These are phyloP conservation scores for Baronia brevicornis DNA, from an alignment of 2,888 invertebrate species.

Conservation along the genomic window DNA sequence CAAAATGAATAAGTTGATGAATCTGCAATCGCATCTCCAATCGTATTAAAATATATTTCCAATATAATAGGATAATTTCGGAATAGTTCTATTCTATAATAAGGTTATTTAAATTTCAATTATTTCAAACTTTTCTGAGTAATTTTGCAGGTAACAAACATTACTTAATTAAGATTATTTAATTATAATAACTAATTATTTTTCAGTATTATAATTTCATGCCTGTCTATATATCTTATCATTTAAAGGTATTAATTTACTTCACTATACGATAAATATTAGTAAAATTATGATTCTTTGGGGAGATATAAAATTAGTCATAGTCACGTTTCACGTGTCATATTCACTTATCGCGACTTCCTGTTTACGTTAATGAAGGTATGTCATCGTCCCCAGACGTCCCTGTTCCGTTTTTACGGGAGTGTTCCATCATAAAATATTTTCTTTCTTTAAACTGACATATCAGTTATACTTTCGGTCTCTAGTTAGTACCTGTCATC, in stretches of 20 bases:
- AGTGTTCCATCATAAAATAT: conserved; percentile 36
- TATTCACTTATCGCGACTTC: conserved; percentile 14
- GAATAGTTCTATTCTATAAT: too few species aligned
- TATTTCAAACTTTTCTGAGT: too few species aligned
- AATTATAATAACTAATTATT: too few species aligned
- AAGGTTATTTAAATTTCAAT: too few species aligned
- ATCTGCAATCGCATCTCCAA: too few species aligned
- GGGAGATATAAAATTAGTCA: conserved; percentile 4
- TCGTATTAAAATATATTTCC: too few species aligned
- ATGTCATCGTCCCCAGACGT: conserved; percentile 10
- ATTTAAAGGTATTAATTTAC: background rate
- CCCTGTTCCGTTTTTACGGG: conserved; percentile 25
- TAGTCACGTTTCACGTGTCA: conserved; percentile 15
- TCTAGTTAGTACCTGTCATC: background rate
- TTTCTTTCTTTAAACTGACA: conserved; percentile 17
- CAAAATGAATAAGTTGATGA: too few species aligned
- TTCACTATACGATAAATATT: background rate
- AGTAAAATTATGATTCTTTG: conserved; percentile 11
- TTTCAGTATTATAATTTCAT: too few species aligned
- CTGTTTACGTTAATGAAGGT: conserved; percentile 16
- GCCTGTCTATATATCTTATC: too few species aligned
- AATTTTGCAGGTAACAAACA: too few species aligned
- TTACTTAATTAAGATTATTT: too few species aligned
- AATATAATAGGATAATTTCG: too few species aligned
- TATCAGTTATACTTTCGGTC: conserved; percentile 8